phyloP scores from a whole-genome alignment of 2,797 vertebrate species.

The Semaprochilodus insignis region DNA sequence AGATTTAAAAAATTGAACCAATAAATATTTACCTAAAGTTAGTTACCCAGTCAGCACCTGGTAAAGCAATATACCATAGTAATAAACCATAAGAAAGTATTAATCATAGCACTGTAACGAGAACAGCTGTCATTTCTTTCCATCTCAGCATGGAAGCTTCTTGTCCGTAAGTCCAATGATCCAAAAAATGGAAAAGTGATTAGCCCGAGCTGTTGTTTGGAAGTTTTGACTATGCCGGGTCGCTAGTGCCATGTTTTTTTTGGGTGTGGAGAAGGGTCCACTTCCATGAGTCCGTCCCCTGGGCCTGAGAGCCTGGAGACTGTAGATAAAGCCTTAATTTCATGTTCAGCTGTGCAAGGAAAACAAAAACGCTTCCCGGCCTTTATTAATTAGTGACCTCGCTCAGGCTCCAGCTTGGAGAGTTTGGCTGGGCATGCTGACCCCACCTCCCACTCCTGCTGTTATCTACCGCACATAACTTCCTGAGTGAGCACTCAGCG shows the following conservation, averaged over 20 bases:
- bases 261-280: conserved; percentile 51
- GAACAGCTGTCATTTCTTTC: not conserved
- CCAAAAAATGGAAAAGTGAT: conserved; percentile 84
- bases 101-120: not conserved
- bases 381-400: conserved; percentile 80
- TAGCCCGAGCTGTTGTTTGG: conserved; percentile 74
- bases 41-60: not conserved
- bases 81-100: no score
- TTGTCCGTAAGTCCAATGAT: conserved; percentile 48
- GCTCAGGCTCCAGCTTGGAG: conserved; percentile 72
- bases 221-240: conserved; percentile 46
- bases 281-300: conserved; percentile 71
- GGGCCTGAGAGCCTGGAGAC: conserved; percentile 82
- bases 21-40: not conserved
- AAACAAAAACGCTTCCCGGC: conserved; percentile 87
- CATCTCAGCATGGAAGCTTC: not conserved
- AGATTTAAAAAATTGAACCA: no score
- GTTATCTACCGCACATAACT: conserved; percentile 72
- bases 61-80: no score
- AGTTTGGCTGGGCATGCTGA: conserved; percentile 46
- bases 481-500: conserved; percentile 71
- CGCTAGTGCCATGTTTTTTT: conserved; percentile 3
- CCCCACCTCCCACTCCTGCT: conserved; percentile 50
- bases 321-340: conserved; percentile 88
- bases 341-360: conserved; percentile 82